phyloP scores from a whole-genome alignment of 2,888 invertebrate species.

The Timema podura region DNA sequence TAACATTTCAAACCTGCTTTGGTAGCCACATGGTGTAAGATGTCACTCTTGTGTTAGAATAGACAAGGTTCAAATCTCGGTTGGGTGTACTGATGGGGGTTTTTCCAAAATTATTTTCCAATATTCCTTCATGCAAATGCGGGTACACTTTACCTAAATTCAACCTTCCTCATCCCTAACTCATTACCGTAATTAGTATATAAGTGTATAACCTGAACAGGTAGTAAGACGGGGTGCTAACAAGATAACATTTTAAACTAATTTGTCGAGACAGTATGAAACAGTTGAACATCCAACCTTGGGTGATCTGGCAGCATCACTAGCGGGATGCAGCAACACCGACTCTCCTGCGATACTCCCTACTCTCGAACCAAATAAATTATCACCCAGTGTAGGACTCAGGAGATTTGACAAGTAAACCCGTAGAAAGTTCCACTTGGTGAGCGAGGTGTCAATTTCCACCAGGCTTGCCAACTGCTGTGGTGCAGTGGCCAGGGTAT shows the following conservation, averaged over 20 bases:
- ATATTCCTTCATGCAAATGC: neutral
- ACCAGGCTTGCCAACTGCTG: slow-evolving; percentile 39
- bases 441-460: slow-evolving; percentile 39
- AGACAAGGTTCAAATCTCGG: no score
- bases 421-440: slow-evolving; percentile 41
- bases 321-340: slow-evolving; percentile 40
- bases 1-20: no score
- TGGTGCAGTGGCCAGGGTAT: slow-evolving; percentile 37
- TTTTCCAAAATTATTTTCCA: neutral
- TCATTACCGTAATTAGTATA: neutral
- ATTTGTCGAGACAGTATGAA: no score
- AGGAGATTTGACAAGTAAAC: slow-evolving; percentile 42
- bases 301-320: slow-evolving; percentile 32
- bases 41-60: no score
- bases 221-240: neutral
- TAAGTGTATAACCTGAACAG: no score
- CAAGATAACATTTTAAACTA: neutral
- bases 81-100: no score
- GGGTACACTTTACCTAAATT: neutral
- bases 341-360: slow-evolving; percentile 40
- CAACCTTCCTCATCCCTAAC: neutral
- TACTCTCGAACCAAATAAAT: slow-evolving; percentile 41
- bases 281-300: slow-evolving; percentile 23
- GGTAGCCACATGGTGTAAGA: no score
- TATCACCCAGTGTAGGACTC: slow-evolving; percentile 45